Percentiles rank a stretch among this genome's conserved stretches.
Evolutionary conservation across 2,113 vertebrate species (phyloP).

Genomic region (Craseonycteris thonglongyai): DNA sequence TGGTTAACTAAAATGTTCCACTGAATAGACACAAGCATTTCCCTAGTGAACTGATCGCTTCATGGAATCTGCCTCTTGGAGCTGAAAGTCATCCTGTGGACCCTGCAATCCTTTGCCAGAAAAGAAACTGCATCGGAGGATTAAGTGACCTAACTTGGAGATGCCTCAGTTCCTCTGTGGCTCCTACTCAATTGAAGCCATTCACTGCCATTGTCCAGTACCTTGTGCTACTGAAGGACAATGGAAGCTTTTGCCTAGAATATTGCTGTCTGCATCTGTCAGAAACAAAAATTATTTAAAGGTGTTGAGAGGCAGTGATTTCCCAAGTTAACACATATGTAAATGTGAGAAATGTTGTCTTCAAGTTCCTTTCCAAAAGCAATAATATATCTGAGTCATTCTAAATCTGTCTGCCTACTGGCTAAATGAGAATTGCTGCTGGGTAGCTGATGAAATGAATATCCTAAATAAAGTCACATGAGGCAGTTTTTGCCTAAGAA

Average conservation of each 20-base stretch:
- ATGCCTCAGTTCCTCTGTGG: background rate
- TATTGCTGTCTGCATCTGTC: background rate
- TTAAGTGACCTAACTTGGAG: background rate
- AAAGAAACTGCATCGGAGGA: background rate
- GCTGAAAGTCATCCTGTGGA: background rate
- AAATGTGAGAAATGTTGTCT: conserved; percentile 11
- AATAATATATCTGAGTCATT: background rate
- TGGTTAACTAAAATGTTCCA: background rate
- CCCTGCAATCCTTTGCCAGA: background rate
- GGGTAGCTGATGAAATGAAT: background rate
- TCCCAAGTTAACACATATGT: conserved; percentile 1
- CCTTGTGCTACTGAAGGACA: background rate
- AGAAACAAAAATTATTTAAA: background rate
- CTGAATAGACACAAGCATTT: background rate
- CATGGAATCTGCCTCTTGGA: background rate
- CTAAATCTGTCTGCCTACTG: background rate
- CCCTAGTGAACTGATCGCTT: background rate
- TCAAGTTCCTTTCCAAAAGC: conserved; percentile 35
- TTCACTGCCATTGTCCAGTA: background rate
- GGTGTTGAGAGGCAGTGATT: conserved; percentile 17
- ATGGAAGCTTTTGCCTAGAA: background rate
- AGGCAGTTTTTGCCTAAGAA: background rate
- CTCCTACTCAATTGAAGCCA: background rate
- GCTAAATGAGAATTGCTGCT: background rate
- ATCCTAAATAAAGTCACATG: background rate